Conservation (phyloP, 1,140 invertebrate species). For the Drosophila murphyi region DNA sequence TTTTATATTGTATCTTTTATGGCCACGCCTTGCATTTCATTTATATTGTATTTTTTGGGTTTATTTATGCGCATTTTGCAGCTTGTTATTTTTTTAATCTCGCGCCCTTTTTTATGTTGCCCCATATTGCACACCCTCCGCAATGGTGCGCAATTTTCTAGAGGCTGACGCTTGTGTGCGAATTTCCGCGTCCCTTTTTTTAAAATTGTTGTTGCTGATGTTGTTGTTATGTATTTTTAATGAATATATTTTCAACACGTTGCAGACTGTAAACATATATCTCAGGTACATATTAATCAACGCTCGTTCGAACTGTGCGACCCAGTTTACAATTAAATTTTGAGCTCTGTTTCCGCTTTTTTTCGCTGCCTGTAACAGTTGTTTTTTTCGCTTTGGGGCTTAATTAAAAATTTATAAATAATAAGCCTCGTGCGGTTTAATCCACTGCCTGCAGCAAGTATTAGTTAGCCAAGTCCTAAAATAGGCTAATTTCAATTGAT, state of each 20-base stretch:
- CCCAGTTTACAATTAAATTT: constrained; percentile 77
- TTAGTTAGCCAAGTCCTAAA: constrained; percentile 54
- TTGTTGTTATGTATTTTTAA: constrained; percentile 66
- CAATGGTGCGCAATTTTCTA: constrained; percentile 13
- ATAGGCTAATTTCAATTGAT: constrained; percentile 49
- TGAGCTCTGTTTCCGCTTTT: constrained; percentile 64
- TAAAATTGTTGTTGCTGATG: constrained; percentile 2
- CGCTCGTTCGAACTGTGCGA: constrained; percentile 54
- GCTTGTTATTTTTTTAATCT: constrained; percentile 80
- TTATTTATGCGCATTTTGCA: constrained; percentile 78
- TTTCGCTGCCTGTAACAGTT: constrained; percentile 13
- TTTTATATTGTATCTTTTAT: constrained; percentile 11
- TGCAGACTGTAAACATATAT: constrained; percentile 48
- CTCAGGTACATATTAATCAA: constrained; percentile 67
- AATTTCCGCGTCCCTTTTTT: neutral
- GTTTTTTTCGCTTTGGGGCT: constrained; percentile 25
- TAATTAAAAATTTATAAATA: constrained; percentile 81
- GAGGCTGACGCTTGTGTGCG: neutral
- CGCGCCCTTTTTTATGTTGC: constrained; percentile 61
- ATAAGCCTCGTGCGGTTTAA: constrained; percentile 40
- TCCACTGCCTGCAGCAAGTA: constrained; percentile 38
- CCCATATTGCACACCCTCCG: constrained; percentile 23
- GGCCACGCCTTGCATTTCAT: constrained; percentile 33
- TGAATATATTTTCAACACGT: constrained; percentile 67
- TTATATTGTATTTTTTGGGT: constrained; percentile 29